Percentiles rank a stretch among this genome's conserved stretches.
These are phyloP conservation scores for Adineta ricciae DNA, from an alignment of 2,888 invertebrate genomes.

Conservation along the genomic window DNA sequence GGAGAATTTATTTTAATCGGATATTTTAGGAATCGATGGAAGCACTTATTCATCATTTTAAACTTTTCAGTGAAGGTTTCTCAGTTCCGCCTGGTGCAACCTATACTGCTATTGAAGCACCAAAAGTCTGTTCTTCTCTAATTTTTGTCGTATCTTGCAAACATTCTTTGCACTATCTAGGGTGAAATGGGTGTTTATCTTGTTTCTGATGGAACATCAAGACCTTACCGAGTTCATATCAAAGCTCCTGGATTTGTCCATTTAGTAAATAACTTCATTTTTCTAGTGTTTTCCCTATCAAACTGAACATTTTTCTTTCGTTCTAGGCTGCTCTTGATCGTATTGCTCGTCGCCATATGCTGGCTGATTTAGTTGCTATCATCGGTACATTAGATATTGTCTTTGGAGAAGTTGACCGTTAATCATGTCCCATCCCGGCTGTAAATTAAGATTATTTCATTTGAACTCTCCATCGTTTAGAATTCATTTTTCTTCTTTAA, in stretches of 20 bases:
- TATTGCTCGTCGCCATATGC: constrained; percentile 69
- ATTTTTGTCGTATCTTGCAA: too few relatives aligned
- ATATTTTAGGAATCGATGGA: constrained; percentile 64
- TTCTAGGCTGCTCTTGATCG: constrained; percentile 74
- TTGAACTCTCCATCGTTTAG: not conserved
- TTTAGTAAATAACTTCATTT: constrained; percentile 43
- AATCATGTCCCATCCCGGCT: constrained; percentile 31
- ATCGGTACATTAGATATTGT: constrained; percentile 64
- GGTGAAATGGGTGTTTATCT: constrained; percentile 90
- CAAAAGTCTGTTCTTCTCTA: constrained; percentile 54
- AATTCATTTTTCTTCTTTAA: not conserved
- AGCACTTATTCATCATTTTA: constrained; percentile 93
- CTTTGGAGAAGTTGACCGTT: constrained; percentile 54
- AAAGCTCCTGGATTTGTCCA: constrained; percentile 56
- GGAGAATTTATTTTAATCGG: too few relatives aligned
- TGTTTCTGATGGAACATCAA: constrained; percentile 84
- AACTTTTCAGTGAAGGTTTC: constrained; percentile 88
- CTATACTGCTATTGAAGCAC: constrained; percentile 90
- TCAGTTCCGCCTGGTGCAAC: constrained; percentile 88
- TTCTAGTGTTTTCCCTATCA: not conserved
- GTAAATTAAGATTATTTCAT: not conserved
- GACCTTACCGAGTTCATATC: constrained; percentile 70
- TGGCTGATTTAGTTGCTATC: constrained; percentile 93
- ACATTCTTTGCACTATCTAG: not conserved
- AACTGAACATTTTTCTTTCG: constrained; percentile 58